A percentile compares a stretch with the other conserved stretches of the same genome.
Evolutionary conservation across 1,140 invertebrate genomes (phyloP).

Genomic region (Idris sp.): DNA sequence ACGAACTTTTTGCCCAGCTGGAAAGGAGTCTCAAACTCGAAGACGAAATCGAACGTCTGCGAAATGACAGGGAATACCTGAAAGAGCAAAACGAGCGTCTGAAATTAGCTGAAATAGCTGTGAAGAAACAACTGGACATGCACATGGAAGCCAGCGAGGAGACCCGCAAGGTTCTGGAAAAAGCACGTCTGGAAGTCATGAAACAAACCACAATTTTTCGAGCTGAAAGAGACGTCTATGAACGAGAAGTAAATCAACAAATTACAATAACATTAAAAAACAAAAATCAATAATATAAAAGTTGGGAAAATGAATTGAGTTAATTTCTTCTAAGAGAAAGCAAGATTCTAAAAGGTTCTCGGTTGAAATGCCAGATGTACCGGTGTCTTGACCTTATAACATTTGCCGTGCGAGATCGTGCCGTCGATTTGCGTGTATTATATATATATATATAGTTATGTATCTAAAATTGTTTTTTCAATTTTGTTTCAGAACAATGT

Average conservation of each 20-base stretch:
- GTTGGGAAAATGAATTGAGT: too few relatives aligned
- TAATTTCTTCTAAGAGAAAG: constrained; percentile 40
- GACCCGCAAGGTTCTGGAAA: constrained; percentile 79
- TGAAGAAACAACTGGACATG: constrained; percentile 73
- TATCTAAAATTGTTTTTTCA: too few relatives aligned
- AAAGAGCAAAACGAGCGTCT: constrained; percentile 43
- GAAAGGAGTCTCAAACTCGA: constrained; percentile 81
- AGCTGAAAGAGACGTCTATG: constrained; percentile 80
- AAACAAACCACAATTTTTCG: constrained; percentile 81
- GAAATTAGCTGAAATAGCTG: constrained; percentile 65
- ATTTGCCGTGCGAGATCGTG: constrained; percentile 45
- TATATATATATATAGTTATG: too few relatives aligned
- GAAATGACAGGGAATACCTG: constrained; percentile 64
- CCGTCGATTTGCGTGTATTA: too few relatives aligned
- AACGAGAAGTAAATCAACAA: constrained; percentile 80
- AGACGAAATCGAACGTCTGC: constrained; percentile 76
- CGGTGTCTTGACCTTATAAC: constrained; percentile 54
- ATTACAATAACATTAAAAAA: too few relatives aligned
- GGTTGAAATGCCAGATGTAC: constrained; percentile 43
- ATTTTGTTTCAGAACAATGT: constrained; percentile 76
- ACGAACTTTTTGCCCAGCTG: constrained; percentile 82
- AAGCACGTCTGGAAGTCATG: constrained; percentile 80
- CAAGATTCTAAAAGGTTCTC: constrained; percentile 8
- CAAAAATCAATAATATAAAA: too few relatives aligned
- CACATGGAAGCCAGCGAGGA: constrained; percentile 69